Percentiles rank a stretch among this genome's conserved stretches.
These are phyloP conservation scores for Acleris cristana DNA, from an alignment of 2,888 invertebrate species.

Conservation along the genomic window DNA sequence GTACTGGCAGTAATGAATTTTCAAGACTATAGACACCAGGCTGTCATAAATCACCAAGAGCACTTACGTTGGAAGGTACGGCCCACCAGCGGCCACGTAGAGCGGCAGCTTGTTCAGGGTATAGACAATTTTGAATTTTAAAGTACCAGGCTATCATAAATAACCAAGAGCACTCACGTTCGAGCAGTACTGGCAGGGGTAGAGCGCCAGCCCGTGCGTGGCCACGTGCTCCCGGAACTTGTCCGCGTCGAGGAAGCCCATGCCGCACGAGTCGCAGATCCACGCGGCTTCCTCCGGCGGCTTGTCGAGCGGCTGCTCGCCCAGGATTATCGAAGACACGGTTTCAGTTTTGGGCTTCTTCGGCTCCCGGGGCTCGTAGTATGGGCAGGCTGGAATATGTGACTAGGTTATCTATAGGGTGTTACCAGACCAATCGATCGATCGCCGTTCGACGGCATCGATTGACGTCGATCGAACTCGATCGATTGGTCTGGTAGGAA, in stretches of 20 bases:
- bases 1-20: too few relatives aligned
- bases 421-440: too few relatives aligned
- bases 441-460: too few relatives aligned
- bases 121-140: too few relatives aligned
- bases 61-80: too few relatives aligned
- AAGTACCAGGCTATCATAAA: slow-evolving; percentile 12
- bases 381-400: slow-evolving; percentile 65
- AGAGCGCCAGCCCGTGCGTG: slow-evolving; percentile 59
- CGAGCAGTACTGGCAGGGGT: slow-evolving; percentile 57
- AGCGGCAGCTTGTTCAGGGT: slow-evolving; percentile 51
- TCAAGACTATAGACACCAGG: too few relatives aligned
- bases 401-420: too few relatives aligned
- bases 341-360: slow-evolving; percentile 57
- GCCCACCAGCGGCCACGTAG: slow-evolving; percentile 58
- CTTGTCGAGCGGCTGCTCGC: slow-evolving; percentile 7
- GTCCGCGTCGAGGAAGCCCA: slow-evolving; percentile 56
- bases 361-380: slow-evolving; percentile 72
- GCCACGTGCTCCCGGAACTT: slow-evolving; percentile 62
- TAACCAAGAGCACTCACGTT: slow-evolving; percentile 4
- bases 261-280: slow-evolving; percentile 73
- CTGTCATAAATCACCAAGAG: neutral
- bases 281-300: slow-evolving; percentile 42
- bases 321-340: slow-evolving; percentile 37
- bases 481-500: too few relatives aligned
- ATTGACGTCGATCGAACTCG: too few relatives aligned